These are phyloP conservation scores for Cryptoprocta ferox DNA, from an alignment of 2,797 vertebrate genomes.

Conservation along the genomic window DNA sequence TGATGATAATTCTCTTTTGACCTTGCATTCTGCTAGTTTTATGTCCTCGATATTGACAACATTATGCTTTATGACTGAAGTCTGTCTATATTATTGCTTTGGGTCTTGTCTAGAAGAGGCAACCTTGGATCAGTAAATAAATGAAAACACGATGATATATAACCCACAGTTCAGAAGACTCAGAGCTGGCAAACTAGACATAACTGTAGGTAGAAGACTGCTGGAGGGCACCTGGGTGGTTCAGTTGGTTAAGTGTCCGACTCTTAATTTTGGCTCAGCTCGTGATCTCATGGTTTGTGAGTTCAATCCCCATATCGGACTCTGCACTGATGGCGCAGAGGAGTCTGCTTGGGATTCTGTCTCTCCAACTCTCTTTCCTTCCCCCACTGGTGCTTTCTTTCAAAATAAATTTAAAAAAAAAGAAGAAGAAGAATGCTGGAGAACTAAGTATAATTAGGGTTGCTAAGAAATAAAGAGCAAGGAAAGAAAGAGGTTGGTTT, in stretches of 20 bases:
- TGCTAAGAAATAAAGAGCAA: background rate
- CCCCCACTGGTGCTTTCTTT: no score
- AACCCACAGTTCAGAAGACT: background rate
- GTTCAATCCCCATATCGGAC: no score
- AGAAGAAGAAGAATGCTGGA: background rate
- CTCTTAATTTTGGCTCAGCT: no score
- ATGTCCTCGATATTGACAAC: background rate
- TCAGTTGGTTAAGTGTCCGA: no score
- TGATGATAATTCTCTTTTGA: conserved; percentile 3
- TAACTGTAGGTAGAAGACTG: background rate
- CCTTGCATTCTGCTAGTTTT: conserved; percentile 31
- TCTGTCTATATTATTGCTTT: background rate
- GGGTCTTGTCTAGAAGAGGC: background rate
- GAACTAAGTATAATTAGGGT: background rate
- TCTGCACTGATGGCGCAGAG: no score
- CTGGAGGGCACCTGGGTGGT: background rate
- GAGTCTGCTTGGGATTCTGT: no score
- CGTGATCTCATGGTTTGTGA: no score
- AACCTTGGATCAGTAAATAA: conserved; percentile 38
- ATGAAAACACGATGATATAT: conserved; percentile 8
- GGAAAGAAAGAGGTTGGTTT: background rate
- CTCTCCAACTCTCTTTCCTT: no score
- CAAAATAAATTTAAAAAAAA: no score
- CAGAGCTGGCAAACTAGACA: background rate
- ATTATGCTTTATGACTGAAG: conserved; percentile 14